Base-by-base conservation (phyloP, 2,888 invertebrate species). In the Oligia fasciuncula region DNA sequence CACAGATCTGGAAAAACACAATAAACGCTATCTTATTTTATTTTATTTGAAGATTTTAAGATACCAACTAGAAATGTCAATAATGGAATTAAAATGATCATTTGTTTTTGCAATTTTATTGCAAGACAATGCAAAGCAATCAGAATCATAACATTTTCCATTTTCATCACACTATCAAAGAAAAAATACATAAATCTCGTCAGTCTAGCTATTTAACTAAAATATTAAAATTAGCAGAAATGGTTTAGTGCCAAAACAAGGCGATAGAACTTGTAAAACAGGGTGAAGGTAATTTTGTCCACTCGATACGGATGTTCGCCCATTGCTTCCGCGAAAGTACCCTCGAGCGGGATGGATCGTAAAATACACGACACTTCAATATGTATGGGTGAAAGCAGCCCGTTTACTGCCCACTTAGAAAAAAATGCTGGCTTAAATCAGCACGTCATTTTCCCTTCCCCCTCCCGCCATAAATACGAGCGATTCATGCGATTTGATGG, bases 361-460 rank as follows among this genome's bases (percentile, higher is more conserved):
- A 96, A 96, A 96, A 96, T 96, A 96, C 96, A 95, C 94, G 95
- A 95, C 93, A 94, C 95, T 96, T 94, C 95, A 95, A 95, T 90
- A 95, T 95, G 95, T 94, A 95, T 92, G 94, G 94, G 92, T 91
- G 92, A 93, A 94, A 94, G 93, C 92, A 92, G 93, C 91, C 92
- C 95, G 93, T 95, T 96, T 95, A 96, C 93, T 94, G 94, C 94
- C 95, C 96, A 96, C 96, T 96, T 95, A 94, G 94, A 95, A 96
- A 96, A 95, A 96, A 96, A 96, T 94, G 95, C 95, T 94, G 94
- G 95, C 94, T 95, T 96, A 95, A 96, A 96, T 95, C 95, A 95
- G 93, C 93, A 94, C 95, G 91, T 94, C 94, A 93, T 94, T 94
- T 93, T 70, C 87, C 90, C 90, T 91, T 91, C 92, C 92, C 86